A percentile compares a stretch with the other conserved stretches of the same genome.
Conservation (phyloP, 2,113 vertebrate genomes). For the Choloepus hoffmanni region DNA sequence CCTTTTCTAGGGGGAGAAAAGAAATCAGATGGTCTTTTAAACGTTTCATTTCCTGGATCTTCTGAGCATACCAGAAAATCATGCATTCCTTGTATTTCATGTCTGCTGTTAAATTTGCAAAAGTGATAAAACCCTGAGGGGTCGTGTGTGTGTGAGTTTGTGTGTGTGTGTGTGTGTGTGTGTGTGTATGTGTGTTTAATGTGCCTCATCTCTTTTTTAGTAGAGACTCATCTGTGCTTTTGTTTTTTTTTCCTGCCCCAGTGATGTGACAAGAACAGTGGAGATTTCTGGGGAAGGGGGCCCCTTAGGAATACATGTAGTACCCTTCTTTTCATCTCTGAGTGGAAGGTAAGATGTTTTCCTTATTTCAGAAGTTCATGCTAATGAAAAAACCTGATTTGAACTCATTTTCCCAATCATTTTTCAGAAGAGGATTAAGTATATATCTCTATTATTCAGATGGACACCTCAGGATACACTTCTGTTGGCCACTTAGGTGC, state of each 20-base stretch:
- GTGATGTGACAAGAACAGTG: slow-evolving; percentile 93
- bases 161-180: neutral
- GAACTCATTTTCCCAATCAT: slow-evolving; percentile 57
- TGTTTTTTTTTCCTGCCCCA: slow-evolving; percentile 80
- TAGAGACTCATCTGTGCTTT: slow-evolving; percentile 68
- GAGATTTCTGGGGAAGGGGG: slow-evolving; percentile 96
- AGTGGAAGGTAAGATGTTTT: slow-evolving; percentile 94
- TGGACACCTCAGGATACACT: neutral
- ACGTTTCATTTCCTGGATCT: slow-evolving; percentile 48
- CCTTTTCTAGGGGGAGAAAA: slow-evolving; percentile 25
- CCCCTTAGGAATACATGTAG: slow-evolving; percentile 97
- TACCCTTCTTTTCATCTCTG: slow-evolving; percentile 96
- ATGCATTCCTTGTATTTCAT: neutral
- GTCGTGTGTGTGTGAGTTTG: too few species aligned
- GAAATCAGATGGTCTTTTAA: slow-evolving; percentile 64
- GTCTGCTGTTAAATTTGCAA: neutral
- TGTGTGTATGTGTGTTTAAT: neutral
- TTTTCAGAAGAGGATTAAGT: slow-evolving; percentile 16
- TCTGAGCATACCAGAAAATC: slow-evolving; percentile 23
- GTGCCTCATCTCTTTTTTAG: slow-evolving; percentile 22
- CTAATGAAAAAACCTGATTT: slow-evolving; percentile 57
- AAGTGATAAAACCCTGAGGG: neutral
- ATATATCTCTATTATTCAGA: slow-evolving; percentile 16
- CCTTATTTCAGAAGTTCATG: neutral
- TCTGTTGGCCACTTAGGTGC: neutral